Evolutionary conservation across 2,888 invertebrate species (phyloP), one percentile per base, ranked within the genome.

Genomic region (Phoenoteleia sp.): DNA sequence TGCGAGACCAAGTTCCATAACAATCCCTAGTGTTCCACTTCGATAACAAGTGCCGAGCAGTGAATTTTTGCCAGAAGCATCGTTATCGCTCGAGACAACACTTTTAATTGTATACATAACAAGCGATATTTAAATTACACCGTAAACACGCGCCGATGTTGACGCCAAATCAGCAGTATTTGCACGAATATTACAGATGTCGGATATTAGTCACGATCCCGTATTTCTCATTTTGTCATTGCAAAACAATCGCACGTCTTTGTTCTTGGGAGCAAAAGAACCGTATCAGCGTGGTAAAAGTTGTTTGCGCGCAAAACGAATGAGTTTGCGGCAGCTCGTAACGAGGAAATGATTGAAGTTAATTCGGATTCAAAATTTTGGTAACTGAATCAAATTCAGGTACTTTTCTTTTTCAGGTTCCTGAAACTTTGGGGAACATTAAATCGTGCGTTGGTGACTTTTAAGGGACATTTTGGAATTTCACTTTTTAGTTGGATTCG

Each of bases 141-240:
- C 45, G 62, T 62, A 79, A 79, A 71, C 79, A 79, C 49, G 56
- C 25, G 77, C 36, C 52, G 49, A 67, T 67, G 66, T 76, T 76
- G 58, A 54, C 36, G 49, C 80, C 7, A 79, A 79, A 60, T 79
- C 77, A 79, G 67, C 77, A 62, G 49, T 69, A 69, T 56, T 75
- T 23, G 23, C 9, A n/a, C 29, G 66, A 56, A n/a, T n/a, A n/a
- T 66, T 66, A 27, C 36, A 36, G 60, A 49, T 17, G 29, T 62
- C 3, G 13, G n/a, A 27, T 21, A 27, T 67, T 67, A 39, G 67
- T 58, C 77, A 60, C 66, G 56, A 67, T 33, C 27, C 17, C n/a
- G 42, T 13, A 21, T 77, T 69, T 54, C 56, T 52, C 54, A 66
- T 66, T 69, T 66, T 66, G 33, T 75, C 54, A 52, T 64, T 64